These are phyloP conservation scores for Eriosoma lanigerum DNA, from an alignment of 1,140 invertebrate species.

Conservation along the genomic window DNA sequence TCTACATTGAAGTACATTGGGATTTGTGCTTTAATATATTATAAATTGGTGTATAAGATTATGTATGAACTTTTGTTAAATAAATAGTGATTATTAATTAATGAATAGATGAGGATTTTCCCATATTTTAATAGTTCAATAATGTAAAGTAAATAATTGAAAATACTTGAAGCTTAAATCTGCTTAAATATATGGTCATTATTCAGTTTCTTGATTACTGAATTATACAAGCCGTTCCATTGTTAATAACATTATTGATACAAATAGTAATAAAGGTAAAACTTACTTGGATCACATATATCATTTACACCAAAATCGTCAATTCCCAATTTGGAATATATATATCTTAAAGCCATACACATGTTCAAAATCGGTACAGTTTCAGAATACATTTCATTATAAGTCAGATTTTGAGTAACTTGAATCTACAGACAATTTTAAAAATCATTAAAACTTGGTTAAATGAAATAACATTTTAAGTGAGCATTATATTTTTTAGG, in stretches of 20 bases:
- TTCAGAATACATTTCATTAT: constrained; percentile 35
- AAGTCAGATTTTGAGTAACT: constrained; percentile 30
- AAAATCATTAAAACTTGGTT: background rate
- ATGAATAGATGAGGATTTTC: too few species aligned
- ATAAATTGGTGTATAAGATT: background rate
- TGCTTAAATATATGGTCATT: too few species aligned
- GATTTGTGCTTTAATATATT: background rate
- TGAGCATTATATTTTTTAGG: too few species aligned
- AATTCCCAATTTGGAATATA: constrained; percentile 42
- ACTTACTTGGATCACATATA: constrained; percentile 41
- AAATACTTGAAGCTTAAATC: too few species aligned
- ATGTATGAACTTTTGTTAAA: background rate
- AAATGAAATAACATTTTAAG: background rate
- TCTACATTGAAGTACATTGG: background rate
- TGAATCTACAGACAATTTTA: constrained; percentile 9
- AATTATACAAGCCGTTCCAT: too few species aligned
- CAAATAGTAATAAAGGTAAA: background rate
- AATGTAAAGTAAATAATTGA: too few species aligned
- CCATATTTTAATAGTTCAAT: too few species aligned
- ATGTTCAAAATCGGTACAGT: constrained; percentile 42
- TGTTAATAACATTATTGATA: too few species aligned
- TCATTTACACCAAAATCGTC: constrained; percentile 48
- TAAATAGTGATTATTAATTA: too few species aligned
- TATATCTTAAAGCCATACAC: constrained; percentile 34
- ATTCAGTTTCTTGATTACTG: too few species aligned